Percentiles rank a stretch among this genome's conserved stretches.
phyloP scores from a whole-genome alignment of 2,888 invertebrate species.

The Silvanus unidentatus region DNA sequence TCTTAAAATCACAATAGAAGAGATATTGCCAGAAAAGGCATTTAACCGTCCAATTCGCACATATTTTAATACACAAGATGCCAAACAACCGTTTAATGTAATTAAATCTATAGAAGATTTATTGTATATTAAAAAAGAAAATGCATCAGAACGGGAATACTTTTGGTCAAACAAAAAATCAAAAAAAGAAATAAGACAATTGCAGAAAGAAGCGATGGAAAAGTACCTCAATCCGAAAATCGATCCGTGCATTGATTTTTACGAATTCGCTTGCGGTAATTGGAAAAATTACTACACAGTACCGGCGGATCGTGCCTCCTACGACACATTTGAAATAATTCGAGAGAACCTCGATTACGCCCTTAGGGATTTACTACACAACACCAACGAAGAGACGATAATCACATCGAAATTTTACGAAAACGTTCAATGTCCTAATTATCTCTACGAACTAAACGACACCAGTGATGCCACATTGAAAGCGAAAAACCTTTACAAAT shows the following conservation, averaged over 20 bases:
- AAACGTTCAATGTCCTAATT: conserved; percentile 2
- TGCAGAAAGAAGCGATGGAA: conserved; percentile 53
- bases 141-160: neutral
- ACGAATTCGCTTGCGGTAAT: conserved; percentile 80
- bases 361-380: conserved; percentile 53
- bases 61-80: no score
- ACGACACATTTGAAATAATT: conserved; percentile 86
- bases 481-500: conserved; percentile 76
- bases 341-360: conserved; percentile 72
- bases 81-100: neutral
- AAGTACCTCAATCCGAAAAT: conserved; percentile 67
- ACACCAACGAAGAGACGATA: neutral
- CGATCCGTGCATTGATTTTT: conserved; percentile 78
- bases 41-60: no score
- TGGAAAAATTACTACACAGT: conserved; percentile 81
- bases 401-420: conserved; percentile 6
- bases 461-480: conserved; percentile 63
- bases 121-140: neutral
- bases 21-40: no score
- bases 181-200: conserved; percentile 20
- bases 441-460: conserved; percentile 14
- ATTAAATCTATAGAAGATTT: neutral
- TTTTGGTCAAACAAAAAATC: conserved; percentile 17
- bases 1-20: no score
- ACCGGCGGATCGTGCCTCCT: conserved; percentile 81